Percentiles rank a stretch among this genome's conserved stretches.
Evolutionary conservation across 2,113 vertebrate genomes (phyloP).

Genomic region (Chunga burmeisteri): DNA sequence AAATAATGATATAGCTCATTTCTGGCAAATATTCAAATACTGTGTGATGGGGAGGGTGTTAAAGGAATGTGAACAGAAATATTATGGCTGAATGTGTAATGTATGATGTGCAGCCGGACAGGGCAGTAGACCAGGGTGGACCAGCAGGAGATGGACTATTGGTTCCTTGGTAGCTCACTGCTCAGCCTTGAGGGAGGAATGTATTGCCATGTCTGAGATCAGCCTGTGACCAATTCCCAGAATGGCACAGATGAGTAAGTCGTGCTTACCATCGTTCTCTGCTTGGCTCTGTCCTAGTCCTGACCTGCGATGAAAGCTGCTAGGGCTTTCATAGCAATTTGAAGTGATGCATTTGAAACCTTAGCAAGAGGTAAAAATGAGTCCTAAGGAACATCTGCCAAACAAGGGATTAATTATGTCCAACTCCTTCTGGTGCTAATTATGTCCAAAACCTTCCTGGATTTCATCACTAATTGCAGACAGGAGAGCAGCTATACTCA

Average conservation of each 20-base stretch:
- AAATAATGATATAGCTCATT: not conserved
- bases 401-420: not conserved
- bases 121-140: not conserved
- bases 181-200: not conserved
- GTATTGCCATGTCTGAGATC: not conserved
- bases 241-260: not conserved
- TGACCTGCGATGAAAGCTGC: not conserved
- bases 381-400: not conserved
- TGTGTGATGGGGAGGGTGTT: not conserved
- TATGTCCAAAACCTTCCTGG: not conserved
- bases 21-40: not conserved
- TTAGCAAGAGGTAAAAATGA: not conserved
- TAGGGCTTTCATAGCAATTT: not conserved
- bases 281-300: not conserved
- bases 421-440: not conserved
- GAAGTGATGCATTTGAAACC: not conserved
- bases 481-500: not conserved
- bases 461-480: not conserved
- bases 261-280: not conserved
- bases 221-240: not conserved
- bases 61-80: not conserved
- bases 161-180: not conserved
- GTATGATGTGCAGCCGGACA: not conserved
- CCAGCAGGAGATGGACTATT: not conserved
- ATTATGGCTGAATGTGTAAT: not conserved